Evolutionary conservation across 2,113 vertebrate species (phyloP).

Genomic region (Cyrtonyx montezumae): DNA sequence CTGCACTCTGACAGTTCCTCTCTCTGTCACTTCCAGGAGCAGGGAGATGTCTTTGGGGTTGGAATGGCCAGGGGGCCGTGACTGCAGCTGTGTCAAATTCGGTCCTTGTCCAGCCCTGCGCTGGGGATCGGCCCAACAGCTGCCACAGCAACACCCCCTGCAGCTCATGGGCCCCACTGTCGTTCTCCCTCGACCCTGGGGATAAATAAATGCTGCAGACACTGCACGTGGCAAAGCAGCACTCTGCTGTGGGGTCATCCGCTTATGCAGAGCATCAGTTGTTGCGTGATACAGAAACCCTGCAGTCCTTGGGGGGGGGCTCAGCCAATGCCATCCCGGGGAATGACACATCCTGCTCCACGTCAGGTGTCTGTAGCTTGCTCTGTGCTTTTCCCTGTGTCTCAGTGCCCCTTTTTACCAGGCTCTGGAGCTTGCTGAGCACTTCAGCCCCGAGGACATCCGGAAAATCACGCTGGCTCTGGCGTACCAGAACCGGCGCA

Average conservation of each 20-base stretch:
- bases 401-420: conserved; percentile 30
- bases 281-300: neutral
- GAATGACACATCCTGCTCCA: fast-evolving
- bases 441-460: conserved; percentile 84
- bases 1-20: neutral
- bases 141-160: conserved; percentile 36
- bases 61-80: neutral
- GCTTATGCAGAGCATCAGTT: neutral
- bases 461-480: conserved; percentile 78
- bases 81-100: conserved; percentile 70
- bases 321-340: no score
- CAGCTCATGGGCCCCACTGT: conserved; percentile 17
- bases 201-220: conserved; percentile 43
- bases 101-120: neutral
- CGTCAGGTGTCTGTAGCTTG: fast-evolving
- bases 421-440: conserved; percentile 89
- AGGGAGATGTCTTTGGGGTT: neutral
- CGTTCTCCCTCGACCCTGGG: neutral
- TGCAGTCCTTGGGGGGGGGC: neutral
- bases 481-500: conserved; percentile 81
- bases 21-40: fast-evolving
- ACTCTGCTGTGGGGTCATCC: neutral
- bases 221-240: fast-evolving
- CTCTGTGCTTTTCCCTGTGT: neutral
- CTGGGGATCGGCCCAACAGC: conserved; percentile 48